Percentiles rank a stretch among this genome's conserved stretches.
These are phyloP conservation scores for Archips xylosteana DNA, from an alignment of 2,888 invertebrate genomes.

Conservation along the genomic window DNA sequence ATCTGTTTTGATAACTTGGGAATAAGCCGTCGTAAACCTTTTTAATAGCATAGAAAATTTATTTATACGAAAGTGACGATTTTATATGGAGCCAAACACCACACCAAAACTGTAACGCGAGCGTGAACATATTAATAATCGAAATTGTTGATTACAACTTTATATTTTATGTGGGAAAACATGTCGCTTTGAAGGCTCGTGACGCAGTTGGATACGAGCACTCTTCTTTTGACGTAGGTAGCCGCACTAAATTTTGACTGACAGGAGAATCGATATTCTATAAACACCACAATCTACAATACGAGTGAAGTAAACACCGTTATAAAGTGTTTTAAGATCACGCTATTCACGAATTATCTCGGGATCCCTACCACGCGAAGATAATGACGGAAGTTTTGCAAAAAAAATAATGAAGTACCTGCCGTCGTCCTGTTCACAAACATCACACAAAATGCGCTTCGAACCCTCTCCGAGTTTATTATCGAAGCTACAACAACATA, in stretches of 20 bases:
- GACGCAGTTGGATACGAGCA: background rate
- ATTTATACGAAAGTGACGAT: background rate
- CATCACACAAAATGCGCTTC: no score
- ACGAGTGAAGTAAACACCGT: background rate
- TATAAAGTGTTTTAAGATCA: constrained; percentile 6
- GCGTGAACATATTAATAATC: background rate
- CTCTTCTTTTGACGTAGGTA: background rate
- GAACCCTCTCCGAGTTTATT: no score
- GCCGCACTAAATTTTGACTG: background rate
- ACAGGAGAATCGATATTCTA: background rate
- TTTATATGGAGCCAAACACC: background rate
- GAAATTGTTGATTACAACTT: background rate
- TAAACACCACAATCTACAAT: background rate
- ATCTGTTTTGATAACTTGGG: no score
- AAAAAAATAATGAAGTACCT: no score
- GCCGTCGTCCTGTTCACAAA: no score
- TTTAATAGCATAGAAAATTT: background rate
- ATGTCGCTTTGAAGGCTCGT: background rate
- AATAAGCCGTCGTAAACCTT: no score
- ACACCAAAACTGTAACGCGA: background rate
- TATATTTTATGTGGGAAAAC: background rate
- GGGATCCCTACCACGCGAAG: no score
- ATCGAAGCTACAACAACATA: no score
- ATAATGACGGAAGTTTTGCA: no score
- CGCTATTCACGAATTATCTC: no score